Percentiles rank a stretch among this genome's conserved stretches.
These are phyloP conservation scores for Hapalemur alaotrensis DNA, from an alignment of 2,797 vertebrate genomes.

Conservation along the genomic window DNA sequence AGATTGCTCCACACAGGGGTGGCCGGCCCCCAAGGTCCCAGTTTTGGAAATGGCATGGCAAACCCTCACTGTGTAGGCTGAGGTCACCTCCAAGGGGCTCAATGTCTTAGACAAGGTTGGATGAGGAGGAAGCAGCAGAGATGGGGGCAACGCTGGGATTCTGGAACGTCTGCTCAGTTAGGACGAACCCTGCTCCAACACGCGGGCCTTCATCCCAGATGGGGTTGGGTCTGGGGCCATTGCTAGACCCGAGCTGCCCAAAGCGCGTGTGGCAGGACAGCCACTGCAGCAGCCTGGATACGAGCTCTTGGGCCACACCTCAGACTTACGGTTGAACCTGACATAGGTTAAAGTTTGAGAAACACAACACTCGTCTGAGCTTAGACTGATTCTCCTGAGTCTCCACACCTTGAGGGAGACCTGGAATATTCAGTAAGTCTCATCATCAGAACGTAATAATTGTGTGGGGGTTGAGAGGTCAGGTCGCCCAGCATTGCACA, in stretches of 20 bases:
- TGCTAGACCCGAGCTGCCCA: neutral
- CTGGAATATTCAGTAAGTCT: neutral
- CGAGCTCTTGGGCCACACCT: neutral
- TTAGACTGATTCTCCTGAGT: neutral
- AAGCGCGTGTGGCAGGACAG: neutral
- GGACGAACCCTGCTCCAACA: neutral
- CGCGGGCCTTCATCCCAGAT: neutral
- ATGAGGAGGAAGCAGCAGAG: neutral
- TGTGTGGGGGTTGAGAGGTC: neutral
- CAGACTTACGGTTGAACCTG: neutral
- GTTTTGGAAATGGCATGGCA: neutral
- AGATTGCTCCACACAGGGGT: neutral
- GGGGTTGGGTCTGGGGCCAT: neutral
- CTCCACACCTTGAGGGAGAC: neutral
- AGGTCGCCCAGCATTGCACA: too few relatives aligned
- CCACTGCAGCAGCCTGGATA: neutral
- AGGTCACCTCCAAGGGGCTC: neutral
- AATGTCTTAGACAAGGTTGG: neutral
- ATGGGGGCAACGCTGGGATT: neutral
- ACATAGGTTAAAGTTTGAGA: neutral
- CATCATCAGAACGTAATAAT: neutral
- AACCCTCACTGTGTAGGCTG: neutral
- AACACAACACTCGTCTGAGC: neutral
- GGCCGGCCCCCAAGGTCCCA: neutral
- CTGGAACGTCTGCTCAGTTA: neutral